Conservation (phyloP, 2,113 vertebrate genomes). For the Apodemus sylvaticus region DNA sequence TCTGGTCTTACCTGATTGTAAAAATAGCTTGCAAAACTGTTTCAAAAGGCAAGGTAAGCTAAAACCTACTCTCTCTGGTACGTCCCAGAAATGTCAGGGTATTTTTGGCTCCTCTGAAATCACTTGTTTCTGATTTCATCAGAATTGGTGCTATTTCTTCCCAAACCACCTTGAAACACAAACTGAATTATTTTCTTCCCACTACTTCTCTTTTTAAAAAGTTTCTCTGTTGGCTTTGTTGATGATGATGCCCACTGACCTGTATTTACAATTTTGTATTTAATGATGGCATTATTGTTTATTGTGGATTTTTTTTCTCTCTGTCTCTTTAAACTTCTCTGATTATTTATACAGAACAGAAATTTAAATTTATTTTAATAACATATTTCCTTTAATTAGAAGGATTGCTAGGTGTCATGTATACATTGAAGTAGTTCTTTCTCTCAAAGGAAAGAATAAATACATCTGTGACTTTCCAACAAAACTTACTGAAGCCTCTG, state of each 20-base stretch:
- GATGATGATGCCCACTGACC: neutral
- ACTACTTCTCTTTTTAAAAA: conserved; percentile 8
- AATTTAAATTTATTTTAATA: conserved; percentile 49
- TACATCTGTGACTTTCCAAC: neutral
- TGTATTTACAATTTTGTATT: conserved; percentile 30
- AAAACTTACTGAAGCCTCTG: conserved; percentile 44
- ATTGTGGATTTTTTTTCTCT: neutral
- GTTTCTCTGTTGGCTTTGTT: conserved; percentile 4
- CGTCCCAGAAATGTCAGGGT: conserved; percentile 15
- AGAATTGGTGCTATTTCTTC: conserved; percentile 31
- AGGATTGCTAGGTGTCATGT: neutral
- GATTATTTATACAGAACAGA: neutral
- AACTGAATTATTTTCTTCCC: neutral
- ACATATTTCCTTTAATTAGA: conserved; percentile 31
- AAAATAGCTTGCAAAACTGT: conserved; percentile 94
- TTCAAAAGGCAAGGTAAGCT: conserved; percentile 96
- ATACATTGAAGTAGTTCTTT: neutral
- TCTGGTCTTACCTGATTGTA: conserved; percentile 97
- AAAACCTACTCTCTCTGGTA: neutral
- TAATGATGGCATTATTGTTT: conserved; percentile 6
- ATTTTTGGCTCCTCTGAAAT: conserved; percentile 54
- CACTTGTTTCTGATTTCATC: conserved; percentile 47
- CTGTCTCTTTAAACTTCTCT: conserved; percentile 37
- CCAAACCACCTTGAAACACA: neutral
- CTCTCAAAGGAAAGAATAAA: neutral